phyloP scores from a whole-genome alignment of 2,888 invertebrate genomes.

The Drosophila villosipedis region DNA sequence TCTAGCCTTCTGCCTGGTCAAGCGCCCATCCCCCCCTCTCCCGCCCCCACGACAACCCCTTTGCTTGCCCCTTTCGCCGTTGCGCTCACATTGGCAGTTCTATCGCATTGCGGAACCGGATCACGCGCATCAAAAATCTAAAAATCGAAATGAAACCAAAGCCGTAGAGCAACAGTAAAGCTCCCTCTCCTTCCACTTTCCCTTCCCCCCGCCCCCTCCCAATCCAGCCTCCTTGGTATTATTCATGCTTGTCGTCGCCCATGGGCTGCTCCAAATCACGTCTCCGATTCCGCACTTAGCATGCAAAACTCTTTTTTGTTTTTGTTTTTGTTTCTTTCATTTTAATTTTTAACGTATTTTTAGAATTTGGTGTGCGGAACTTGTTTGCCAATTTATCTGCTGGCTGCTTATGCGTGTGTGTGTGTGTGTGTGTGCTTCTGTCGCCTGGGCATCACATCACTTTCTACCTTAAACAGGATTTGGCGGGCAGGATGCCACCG shows the following conservation, averaged over 20 bases:
- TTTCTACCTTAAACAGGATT: constrained; percentile 77
- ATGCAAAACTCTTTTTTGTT: constrained; percentile 53
- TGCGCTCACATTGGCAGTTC: constrained; percentile 23
- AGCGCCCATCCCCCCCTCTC: neutral
- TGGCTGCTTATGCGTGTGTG: constrained; percentile 3
- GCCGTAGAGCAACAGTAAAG: constrained; percentile 7
- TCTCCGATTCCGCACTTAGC: constrained; percentile 28
- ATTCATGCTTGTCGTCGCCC: constrained; percentile 55
- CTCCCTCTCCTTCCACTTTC: neutral
- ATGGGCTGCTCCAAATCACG: constrained; percentile 67
- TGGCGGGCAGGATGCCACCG: constrained; percentile 67
- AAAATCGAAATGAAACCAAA: constrained; percentile 54
- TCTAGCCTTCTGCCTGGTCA: constrained; percentile 11
- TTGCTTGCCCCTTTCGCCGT: neutral
- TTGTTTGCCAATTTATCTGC: constrained; percentile 54
- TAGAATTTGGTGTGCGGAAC: constrained; percentile 63
- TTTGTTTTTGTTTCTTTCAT: constrained; percentile 9
- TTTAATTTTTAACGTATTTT: constrained; percentile 43
- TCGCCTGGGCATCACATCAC: constrained; percentile 66
- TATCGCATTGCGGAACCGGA: constrained; percentile 58
- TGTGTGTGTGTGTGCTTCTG: constrained; percentile 43
- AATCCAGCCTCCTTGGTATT: constrained; percentile 35
- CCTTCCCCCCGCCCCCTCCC: neutral
- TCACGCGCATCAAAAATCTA: constrained; percentile 47
- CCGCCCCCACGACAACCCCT: neutral